Percentiles rank a stretch among this genome's conserved stretches.
Conservation (phyloP, 2,797 vertebrate genomes). For the Myotis pilosus region DNA sequence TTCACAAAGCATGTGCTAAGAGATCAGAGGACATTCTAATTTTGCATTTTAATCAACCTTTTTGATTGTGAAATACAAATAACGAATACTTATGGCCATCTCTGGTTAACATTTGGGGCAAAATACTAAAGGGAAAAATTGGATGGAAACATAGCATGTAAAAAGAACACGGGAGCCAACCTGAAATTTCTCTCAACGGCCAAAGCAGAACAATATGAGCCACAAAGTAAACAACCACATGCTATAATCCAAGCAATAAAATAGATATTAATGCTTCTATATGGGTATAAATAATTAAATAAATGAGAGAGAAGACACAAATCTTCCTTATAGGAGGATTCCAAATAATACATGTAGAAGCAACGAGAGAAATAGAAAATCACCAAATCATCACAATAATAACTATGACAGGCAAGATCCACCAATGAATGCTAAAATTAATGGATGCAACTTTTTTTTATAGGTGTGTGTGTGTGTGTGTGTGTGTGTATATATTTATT, state of each 20-base stretch:
- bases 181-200: background rate
- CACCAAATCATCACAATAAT: background rate
- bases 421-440: background rate
- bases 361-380: background rate
- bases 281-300: conserved; percentile 29
- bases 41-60: background rate
- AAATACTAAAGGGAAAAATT: background rate
- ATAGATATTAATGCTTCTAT: background rate
- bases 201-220: background rate
- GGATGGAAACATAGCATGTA: background rate
- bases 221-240: background rate
- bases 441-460: too few species aligned
- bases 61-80: background rate
- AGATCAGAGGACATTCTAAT: background rate
- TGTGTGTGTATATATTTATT: too few species aligned
- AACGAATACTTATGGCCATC: background rate
- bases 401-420: background rate
- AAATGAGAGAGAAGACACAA: background rate
- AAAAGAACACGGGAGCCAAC: background rate
- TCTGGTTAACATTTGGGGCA: background rate
- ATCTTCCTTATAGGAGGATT: background rate
- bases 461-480: too few species aligned
- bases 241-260: background rate
- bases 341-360: conserved; percentile 8
- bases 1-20: background rate